Conservation (phyloP, 2,888 invertebrate species). For the Epistrophella euchroma region DNA sequence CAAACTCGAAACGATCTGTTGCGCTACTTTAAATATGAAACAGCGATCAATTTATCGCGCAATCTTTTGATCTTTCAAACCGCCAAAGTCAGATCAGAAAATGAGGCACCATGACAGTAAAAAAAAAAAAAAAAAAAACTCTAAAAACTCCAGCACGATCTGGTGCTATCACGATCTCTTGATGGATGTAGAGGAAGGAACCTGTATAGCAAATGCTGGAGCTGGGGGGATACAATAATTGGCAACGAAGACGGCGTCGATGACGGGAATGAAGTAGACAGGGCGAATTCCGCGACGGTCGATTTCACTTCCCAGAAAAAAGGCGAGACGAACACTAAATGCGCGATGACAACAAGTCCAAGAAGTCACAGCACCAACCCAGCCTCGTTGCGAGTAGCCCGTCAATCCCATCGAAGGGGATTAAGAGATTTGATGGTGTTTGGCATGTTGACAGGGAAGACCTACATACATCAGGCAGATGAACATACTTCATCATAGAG, state of each 20-base stretch:
- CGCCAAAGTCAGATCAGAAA: constrained; percentile 61
- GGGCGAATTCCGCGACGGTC: constrained; percentile 25
- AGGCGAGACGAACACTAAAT: constrained; percentile 37
- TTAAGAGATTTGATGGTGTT: constrained; percentile 70
- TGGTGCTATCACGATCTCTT: constrained; percentile 52
- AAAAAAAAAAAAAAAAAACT: constrained; percentile 16
- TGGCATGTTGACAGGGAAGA: constrained; percentile 62
- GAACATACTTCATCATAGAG: constrained; percentile 46
- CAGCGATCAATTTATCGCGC: constrained; percentile 72
- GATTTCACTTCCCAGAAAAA: constrained; percentile 59
- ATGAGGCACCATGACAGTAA: constrained; percentile 16
- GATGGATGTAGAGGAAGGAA: constrained; percentile 21
- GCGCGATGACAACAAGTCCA: constrained; percentile 53
- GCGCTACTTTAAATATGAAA: constrained; percentile 75
- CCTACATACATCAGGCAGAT: constrained; percentile 6
- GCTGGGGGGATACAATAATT: neutral
- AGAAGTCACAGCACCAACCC: constrained; percentile 25
- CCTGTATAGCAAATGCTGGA: constrained; percentile 25
- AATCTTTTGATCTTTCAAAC: constrained; percentile 74
- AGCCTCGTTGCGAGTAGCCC: neutral
- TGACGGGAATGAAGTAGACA: neutral
- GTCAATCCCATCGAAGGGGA: constrained; percentile 38
- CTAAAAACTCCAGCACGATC: constrained; percentile 56
- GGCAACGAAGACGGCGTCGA: neutral
- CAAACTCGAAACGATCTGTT: constrained; percentile 70